Conservation (phyloP, 2,113 vertebrate species). For the Leptocoma aspasia region DNA sequence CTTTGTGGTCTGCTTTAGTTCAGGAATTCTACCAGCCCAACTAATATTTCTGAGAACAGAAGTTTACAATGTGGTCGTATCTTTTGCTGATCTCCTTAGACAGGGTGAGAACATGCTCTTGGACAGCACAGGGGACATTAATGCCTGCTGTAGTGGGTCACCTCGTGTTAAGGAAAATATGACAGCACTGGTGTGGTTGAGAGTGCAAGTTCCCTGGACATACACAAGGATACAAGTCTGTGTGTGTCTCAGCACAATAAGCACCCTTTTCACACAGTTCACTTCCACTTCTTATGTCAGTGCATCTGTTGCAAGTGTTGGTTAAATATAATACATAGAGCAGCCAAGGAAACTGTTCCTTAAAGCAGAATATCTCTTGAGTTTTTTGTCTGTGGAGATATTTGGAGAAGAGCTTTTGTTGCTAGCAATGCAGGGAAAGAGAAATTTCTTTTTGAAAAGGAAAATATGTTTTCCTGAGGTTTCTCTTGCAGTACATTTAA, state of each 20-base stretch:
- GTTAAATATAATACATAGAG: not conserved
- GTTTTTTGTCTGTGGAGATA: not conserved
- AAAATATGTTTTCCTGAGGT: not conserved
- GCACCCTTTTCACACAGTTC: not conserved
- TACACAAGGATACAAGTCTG: not conserved
- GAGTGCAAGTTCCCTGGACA: not conserved
- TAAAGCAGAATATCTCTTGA: not conserved
- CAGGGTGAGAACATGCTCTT: not conserved
- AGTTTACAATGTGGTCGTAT: fast-evolving
- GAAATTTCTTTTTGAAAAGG: not conserved
- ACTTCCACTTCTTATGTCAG: not conserved
- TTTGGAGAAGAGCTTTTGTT: not conserved
- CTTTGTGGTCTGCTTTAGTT: not conserved
- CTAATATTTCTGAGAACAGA: not conserved
- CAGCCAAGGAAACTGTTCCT: not conserved
- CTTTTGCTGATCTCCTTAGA: not conserved
- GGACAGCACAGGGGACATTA: not conserved
- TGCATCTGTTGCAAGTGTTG: not conserved
- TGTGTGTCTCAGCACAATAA: not conserved
- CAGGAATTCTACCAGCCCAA: not conserved
- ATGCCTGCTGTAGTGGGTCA: not conserved
- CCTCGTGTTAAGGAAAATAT: not conserved
- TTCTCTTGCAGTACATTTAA: not conserved
- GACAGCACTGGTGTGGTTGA: not conserved
- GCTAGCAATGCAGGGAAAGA: not conserved